A percentile compares a stretch with the other conserved stretches of the same genome.
Evolutionary conservation across 2,888 invertebrate species (phyloP).

Genomic region (Lypha dubia): DNA sequence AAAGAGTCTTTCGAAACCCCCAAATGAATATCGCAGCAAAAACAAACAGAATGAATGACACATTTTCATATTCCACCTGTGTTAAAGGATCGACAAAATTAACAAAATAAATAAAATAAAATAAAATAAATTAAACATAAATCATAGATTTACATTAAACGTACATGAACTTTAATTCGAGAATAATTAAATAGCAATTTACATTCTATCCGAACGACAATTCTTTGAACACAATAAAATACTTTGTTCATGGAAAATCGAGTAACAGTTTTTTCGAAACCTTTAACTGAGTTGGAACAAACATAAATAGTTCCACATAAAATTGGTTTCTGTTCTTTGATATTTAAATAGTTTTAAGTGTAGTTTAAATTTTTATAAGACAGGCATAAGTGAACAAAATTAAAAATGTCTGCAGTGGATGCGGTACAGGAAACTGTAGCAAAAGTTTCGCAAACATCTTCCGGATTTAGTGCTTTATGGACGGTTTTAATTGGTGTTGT

Average conservation of each 20-base stretch:
- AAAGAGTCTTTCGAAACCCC: neutral
- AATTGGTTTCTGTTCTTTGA: neutral
- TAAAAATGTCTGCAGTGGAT: constrained; percentile 38
- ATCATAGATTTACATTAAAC: constrained; percentile 22
- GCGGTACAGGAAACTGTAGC: constrained; percentile 36
- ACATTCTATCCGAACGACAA: constrained; percentile 28
- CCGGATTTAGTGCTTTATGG: constrained; percentile 76
- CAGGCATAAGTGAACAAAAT: neutral
- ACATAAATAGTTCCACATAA: neutral
- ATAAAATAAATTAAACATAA: constrained; percentile 1
- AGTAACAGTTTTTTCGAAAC: constrained; percentile 32
- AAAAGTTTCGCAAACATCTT: constrained; percentile 40
- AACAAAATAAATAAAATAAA: constrained; percentile 4
- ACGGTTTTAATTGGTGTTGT: constrained; percentile 77
- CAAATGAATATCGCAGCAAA: neutral
- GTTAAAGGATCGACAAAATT: neutral
- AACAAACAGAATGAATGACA: neutral
- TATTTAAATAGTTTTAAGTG: constrained; percentile 44
- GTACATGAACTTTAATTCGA: constrained; percentile 48
- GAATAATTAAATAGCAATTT: constrained; percentile 39
- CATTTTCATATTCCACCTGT: neutral
- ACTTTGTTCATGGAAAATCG: constrained; percentile 2
- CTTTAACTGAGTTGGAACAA: constrained; percentile 33
- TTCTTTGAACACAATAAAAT: constrained; percentile 38
- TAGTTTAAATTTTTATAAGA: constrained; percentile 34